Conservation (phyloP, 2,797 vertebrate genomes). For the Parauchenoglanis punctatus region DNA sequence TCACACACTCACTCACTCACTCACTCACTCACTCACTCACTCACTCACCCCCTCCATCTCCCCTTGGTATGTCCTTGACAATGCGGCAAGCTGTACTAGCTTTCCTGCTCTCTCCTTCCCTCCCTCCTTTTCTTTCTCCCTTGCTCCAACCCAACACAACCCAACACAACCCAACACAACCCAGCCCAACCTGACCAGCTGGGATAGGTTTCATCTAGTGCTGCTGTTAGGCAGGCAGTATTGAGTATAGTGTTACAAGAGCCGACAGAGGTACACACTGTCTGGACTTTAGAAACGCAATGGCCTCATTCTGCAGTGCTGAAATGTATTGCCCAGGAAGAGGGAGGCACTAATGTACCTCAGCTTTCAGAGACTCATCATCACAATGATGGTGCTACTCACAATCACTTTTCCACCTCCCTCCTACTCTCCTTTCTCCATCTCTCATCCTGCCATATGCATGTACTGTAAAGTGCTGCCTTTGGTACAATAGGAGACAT, state of each 20-base stretch:
- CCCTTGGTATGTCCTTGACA: conserved; percentile 84
- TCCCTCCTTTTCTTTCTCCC: conserved; percentile 47
- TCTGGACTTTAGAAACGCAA: conserved; percentile 13
- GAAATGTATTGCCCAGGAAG: conserved; percentile 47
- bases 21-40: conserved; percentile 45
- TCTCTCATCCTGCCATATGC: conserved; percentile 40
- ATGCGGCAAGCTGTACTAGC: conserved; percentile 79
- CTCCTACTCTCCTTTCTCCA: conserved; percentile 44
- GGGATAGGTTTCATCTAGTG: conserved; percentile 60
- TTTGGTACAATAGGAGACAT: conserved; percentile 36
- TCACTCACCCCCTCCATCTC: conserved; percentile 68
- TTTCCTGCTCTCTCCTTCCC: conserved; percentile 65
- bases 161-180: conserved; percentile 47
- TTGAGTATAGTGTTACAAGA: conserved; percentile 62
- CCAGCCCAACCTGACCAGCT: conserved; percentile 46
- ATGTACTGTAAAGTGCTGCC: conserved; percentile 47
- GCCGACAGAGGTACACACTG: conserved; percentile 34
- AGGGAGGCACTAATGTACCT: conserved; percentile 53
- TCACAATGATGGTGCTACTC: conserved; percentile 56
- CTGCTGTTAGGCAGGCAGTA: conserved; percentile 60
- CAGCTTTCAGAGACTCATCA: conserved; percentile 58
- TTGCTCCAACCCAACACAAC: conserved; percentile 33
- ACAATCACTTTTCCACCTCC: conserved; percentile 50
- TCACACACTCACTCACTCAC: conserved; percentile 32
- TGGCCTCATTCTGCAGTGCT: conserved; percentile 41